Percentiles rank a stretch among this genome's conserved stretches.
Conservation (phyloP, 2,797 vertebrate genomes). For the Labeo calbasu region DNA sequence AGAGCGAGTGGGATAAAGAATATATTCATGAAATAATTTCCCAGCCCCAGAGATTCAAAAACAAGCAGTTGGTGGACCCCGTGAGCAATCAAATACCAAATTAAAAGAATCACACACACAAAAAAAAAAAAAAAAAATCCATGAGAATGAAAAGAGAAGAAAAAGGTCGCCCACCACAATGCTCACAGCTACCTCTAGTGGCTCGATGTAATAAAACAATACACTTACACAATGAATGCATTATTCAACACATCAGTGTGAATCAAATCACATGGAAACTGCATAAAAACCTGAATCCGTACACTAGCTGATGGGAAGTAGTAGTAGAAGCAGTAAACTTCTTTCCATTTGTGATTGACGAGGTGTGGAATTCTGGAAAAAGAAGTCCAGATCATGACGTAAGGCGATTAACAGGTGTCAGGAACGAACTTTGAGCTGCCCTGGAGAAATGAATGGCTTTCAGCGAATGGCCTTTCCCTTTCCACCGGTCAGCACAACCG, state of each 20-base stretch:
- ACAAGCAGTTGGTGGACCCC: conserved; percentile 37
- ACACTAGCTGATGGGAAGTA: conserved; percentile 8
- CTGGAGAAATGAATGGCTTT: conserved; percentile 46
- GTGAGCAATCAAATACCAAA: conserved; percentile 32
- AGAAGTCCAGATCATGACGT: conserved; percentile 65
- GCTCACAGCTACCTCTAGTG: conserved; percentile 76
- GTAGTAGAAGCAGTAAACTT: conserved; percentile 51
- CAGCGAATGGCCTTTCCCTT: conserved; percentile 23
- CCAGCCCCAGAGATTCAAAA: conserved; percentile 44
- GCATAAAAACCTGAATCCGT: neutral
- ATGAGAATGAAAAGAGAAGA: conserved; percentile 48
- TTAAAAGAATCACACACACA: conserved; percentile 26
- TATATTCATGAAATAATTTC: conserved; percentile 58
- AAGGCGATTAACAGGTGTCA: conserved; percentile 76
- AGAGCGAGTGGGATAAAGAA: conserved; percentile 52
- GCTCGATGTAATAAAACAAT: conserved; percentile 54
- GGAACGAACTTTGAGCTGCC: conserved; percentile 47
- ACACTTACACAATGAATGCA: conserved; percentile 11
- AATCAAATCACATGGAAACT: neutral
- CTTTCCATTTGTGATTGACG: conserved; percentile 68
- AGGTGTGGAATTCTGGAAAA: conserved; percentile 69
- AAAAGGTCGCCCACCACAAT: conserved; percentile 50
- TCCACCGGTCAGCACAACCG: conserved; percentile 26
- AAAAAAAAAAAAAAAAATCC: neutral
- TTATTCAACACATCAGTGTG: conserved; percentile 12